Percentiles rank a stretch among this genome's conserved stretches.
Conservation (phyloP, 2,888 invertebrate species). For the Drosophila mercatorum region DNA sequence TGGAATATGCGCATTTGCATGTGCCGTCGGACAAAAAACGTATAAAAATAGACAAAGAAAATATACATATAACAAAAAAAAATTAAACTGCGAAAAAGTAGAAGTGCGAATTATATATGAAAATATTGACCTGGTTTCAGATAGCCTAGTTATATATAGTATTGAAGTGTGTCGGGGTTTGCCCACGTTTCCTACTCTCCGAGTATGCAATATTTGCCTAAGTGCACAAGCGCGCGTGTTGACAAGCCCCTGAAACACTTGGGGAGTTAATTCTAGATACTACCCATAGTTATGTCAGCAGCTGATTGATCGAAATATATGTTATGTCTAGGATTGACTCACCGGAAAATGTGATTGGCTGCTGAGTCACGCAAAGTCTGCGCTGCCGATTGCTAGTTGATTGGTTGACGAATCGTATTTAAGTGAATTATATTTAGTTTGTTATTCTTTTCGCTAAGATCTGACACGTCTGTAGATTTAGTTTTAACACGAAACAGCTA, state of each 20-base stretch:
- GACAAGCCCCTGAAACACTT: slow-evolving; percentile 18
- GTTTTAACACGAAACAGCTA: slow-evolving; percentile 80
- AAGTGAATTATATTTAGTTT: slow-evolving; percentile 29
- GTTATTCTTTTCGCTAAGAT: slow-evolving; percentile 42
- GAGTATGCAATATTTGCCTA: slow-evolving; percentile 28
- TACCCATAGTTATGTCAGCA: slow-evolving; percentile 7
- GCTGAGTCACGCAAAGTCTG: slow-evolving; percentile 63
- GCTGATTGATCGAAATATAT: slow-evolving; percentile 7
- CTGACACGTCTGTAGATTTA: slow-evolving; percentile 36
- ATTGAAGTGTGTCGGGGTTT: neutral
- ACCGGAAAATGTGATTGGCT: slow-evolving; percentile 72
- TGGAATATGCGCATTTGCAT: slow-evolving; percentile 5
- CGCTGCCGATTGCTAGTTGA: slow-evolving; percentile 26
- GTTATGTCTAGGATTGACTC: slow-evolving; percentile 46
- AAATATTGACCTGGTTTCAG: slow-evolving; percentile 55
- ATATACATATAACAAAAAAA: neutral
- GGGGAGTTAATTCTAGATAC: neutral
- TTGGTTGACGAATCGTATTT: slow-evolving; percentile 16
- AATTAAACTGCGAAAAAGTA: neutral
- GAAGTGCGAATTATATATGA: slow-evolving; percentile 32
- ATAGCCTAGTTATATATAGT: slow-evolving; percentile 11
- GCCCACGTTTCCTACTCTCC: neutral
- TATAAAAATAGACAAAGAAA: slow-evolving; percentile 1
- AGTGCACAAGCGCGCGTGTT: slow-evolving; percentile 6
- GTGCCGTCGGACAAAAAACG: slow-evolving; percentile 35